Percentiles rank a stretch among this genome's conserved stretches.
Evolutionary conservation across 2,888 invertebrate genomes (phyloP).

Genomic region (Apantesis nais): DNA sequence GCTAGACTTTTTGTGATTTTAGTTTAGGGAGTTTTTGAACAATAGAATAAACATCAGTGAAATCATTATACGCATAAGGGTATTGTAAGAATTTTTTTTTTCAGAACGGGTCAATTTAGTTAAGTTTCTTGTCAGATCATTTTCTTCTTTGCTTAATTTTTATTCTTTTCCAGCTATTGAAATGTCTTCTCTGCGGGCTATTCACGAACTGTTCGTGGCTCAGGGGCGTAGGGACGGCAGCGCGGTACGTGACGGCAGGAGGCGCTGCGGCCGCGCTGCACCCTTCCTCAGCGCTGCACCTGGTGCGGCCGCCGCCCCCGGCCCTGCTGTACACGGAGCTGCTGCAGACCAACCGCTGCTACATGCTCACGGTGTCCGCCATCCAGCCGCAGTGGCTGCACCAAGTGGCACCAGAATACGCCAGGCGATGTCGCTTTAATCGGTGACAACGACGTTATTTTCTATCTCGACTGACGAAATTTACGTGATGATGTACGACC

Average conservation of each 20-base stretch:
- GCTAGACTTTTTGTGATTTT: no score
- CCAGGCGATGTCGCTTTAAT: slow-evolving; percentile 65
- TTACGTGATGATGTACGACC: not conserved
- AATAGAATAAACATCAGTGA: no score
- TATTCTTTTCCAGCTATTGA: slow-evolving; percentile 75
- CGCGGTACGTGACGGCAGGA: slow-evolving; percentile 77
- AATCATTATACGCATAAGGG: no score
- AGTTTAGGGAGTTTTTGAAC: no score
- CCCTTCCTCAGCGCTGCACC: slow-evolving; percentile 91
- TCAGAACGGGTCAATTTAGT: no score
- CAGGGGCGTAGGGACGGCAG: slow-evolving; percentile 69
- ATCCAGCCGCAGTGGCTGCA: slow-evolving; percentile 93
- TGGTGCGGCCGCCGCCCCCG: slow-evolving; percentile 87
- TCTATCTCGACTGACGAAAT: not conserved
- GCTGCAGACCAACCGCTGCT: slow-evolving; percentile 93
- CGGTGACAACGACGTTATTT: slow-evolving; percentile 59
- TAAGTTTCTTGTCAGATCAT: no score
- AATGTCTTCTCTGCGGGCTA: slow-evolving; percentile 92
- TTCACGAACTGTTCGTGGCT: slow-evolving; percentile 95
- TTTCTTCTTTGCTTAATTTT: not conserved
- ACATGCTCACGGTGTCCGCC: slow-evolving; percentile 91
- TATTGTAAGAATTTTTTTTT: no score
- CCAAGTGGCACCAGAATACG: slow-evolving; percentile 71
- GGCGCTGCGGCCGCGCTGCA: slow-evolving; percentile 89
- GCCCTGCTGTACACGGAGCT: slow-evolving; percentile 94